Percentiles rank a stretch among this genome's conserved stretches.
phyloP scores from a whole-genome alignment of 2,888 invertebrate genomes.

The Drosophila diplacantha region DNA sequence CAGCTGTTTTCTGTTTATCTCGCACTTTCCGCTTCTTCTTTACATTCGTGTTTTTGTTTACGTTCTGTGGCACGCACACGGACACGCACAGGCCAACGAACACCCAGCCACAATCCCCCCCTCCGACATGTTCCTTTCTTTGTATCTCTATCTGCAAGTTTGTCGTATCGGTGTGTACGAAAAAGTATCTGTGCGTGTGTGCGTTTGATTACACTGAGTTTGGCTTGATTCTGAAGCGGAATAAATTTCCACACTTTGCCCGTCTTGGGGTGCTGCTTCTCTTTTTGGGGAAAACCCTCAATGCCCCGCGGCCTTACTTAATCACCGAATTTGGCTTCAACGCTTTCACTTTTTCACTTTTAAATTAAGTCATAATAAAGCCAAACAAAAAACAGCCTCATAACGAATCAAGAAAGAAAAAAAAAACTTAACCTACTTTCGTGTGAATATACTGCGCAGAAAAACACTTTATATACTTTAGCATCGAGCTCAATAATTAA shows the following conservation, averaged over 20 bases:
- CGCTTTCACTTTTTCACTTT: constrained; percentile 70
- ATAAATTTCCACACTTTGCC: constrained; percentile 30
- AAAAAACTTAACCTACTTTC: constrained; percentile 60
- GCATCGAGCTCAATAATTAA: constrained; percentile 37
- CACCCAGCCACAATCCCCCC: not conserved
- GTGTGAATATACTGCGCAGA: constrained; percentile 52
- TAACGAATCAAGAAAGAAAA: constrained; percentile 20
- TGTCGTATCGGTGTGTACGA: constrained; percentile 15
- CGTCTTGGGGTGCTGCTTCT: not conserved
- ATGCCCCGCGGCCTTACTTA: constrained; percentile 44
- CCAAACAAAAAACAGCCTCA: constrained; percentile 38
- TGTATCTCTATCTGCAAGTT: constrained; percentile 37
- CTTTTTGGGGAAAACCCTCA: constrained; percentile 23
- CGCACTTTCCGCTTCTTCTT: constrained; percentile 71
- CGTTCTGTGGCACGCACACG: constrained; percentile 66
- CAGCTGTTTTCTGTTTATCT: constrained; percentile 73
- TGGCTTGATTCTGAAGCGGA: constrained; percentile 13
- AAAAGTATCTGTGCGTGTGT: constrained; percentile 15
- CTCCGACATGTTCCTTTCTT: not conserved
- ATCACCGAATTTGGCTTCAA: constrained; percentile 36
- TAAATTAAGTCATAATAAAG: constrained; percentile 70
- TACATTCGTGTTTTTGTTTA: constrained; percentile 71
- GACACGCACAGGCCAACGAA: constrained; percentile 24
- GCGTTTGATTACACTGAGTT: constrained; percentile 20
- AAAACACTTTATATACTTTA: constrained; percentile 22